Percentiles rank a stretch among this genome's conserved stretches.
Conservation (phyloP, 2,888 invertebrate species). For the Oxycera nigricornis region DNA sequence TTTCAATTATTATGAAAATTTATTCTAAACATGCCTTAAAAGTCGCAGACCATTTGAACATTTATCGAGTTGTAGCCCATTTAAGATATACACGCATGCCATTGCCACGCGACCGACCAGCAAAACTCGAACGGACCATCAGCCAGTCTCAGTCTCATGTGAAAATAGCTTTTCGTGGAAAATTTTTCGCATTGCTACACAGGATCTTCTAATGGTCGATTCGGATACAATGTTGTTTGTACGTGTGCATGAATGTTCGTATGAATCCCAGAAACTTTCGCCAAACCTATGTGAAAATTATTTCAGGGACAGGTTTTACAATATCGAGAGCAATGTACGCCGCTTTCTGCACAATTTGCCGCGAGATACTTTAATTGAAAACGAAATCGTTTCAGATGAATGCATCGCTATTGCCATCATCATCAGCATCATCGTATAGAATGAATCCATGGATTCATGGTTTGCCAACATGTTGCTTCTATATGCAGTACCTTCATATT, state of each 20-base stretch:
- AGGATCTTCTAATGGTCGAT: not conserved
- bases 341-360: constrained; percentile 21
- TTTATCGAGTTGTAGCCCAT: not conserved
- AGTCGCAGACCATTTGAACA: not conserved
- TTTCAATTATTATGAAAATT: constrained; percentile 6
- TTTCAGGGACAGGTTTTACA: constrained; percentile 8
- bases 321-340: not conserved
- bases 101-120: too few species aligned
- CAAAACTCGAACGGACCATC: too few species aligned
- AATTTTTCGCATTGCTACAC: too few species aligned
- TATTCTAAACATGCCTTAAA: not conserved
- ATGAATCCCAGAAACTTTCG: not conserved
- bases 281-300: not conserved
- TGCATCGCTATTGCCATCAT: too few species aligned
- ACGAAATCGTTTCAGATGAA: constrained; percentile 25
- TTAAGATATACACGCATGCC: not conserved
- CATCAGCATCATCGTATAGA: too few species aligned
- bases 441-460: too few species aligned
- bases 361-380: constrained; percentile 1
- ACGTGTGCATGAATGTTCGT: not conserved
- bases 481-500: too few species aligned
- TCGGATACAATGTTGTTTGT: not conserved
- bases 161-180: too few species aligned
- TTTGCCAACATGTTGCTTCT: too few species aligned
- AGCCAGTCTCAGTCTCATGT: too few species aligned